phyloP scores from a whole-genome alignment of 92 coral and sea anemone genomes.

The Phenganax subtilis region DNA sequence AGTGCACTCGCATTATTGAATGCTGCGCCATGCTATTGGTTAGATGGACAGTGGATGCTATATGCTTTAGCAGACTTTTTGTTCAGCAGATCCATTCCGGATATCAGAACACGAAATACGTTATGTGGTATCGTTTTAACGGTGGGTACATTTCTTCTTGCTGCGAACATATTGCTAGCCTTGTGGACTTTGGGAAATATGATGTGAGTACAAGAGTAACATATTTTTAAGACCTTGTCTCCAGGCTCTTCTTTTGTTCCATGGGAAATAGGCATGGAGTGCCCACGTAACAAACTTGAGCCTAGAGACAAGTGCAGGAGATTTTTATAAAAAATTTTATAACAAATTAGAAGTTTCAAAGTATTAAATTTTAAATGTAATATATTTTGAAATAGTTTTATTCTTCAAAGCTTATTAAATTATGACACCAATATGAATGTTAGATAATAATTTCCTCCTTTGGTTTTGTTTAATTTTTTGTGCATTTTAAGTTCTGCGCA shows the following conservation, averaged over 20 bases:
- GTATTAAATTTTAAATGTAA: too few relatives aligned
- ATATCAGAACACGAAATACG: slow-evolving; percentile 73
- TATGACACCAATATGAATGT: too few relatives aligned
- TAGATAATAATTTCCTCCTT: too few relatives aligned
- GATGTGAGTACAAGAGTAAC: slow-evolving; percentile 11
- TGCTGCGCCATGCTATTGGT: slow-evolving; percentile 88
- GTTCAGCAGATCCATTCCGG: slow-evolving; percentile 59
- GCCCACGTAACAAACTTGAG: too few relatives aligned
- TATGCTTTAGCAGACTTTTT: slow-evolving; percentile 76
- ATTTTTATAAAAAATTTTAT: too few relatives aligned
- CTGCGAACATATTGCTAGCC: slow-evolving; percentile 84
- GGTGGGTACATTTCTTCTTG: slow-evolving; percentile 75
- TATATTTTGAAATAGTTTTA: too few relatives aligned
- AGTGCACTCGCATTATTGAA: slow-evolving; percentile 84
- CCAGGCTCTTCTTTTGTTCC: neutral
- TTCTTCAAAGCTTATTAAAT: too few relatives aligned
- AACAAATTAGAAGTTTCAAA: too few relatives aligned
- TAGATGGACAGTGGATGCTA: slow-evolving; percentile 97
- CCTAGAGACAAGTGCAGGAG: too few relatives aligned
- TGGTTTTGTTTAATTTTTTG: too few relatives aligned
- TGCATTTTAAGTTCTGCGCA: too few relatives aligned
- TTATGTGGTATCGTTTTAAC: slow-evolving; percentile 73
- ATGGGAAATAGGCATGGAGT: too few relatives aligned
- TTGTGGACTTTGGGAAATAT: slow-evolving; percentile 88
- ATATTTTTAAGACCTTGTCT: neutral